Evolutionary conservation across 2,888 invertebrate genomes (phyloP).

Genomic region (Phytoseiulus persimilis): DNA sequence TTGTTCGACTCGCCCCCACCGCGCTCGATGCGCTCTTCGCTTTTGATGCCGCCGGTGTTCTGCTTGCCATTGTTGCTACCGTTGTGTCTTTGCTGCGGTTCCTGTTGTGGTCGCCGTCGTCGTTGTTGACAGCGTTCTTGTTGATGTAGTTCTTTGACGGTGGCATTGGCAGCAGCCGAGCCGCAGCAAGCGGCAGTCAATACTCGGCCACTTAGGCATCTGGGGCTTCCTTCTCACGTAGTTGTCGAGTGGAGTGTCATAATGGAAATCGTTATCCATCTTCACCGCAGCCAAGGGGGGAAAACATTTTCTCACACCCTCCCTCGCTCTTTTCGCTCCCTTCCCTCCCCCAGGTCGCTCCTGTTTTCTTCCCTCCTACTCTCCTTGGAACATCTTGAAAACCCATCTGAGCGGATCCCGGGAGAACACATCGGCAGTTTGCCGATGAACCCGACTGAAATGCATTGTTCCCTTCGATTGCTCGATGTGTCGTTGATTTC

Average conservation of each 20-base stretch:
- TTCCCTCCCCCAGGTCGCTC: not conserved
- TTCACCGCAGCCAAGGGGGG: not conserved
- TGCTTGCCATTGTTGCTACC: not conserved
- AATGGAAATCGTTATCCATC: not conserved
- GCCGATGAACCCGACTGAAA: too few species aligned
- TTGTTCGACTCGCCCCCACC: not conserved
- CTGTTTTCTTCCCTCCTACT: not conserved
- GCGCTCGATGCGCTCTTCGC: not conserved
- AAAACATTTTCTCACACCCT: not conserved
- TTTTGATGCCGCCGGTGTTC: not conserved
- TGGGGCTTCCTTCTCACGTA: not conserved
- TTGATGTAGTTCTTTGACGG: not conserved
- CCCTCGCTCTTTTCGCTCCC: not conserved
- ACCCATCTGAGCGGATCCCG: not conserved
- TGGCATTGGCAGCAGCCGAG: not conserved
- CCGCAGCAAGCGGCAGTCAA: not conserved
- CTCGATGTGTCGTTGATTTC: too few species aligned
- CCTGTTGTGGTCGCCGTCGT: not conserved
- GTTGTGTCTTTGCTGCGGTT: not conserved
- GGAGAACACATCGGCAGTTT: not conserved
- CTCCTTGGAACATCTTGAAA: not conserved
- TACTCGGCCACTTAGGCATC: not conserved
- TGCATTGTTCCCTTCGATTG: too few species aligned
- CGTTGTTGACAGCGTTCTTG: too few species aligned
- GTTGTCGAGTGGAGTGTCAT: not conserved